Evolutionary conservation across 2,113 vertebrate genomes (phyloP).

Genomic region (Embiotoca jacksoni): DNA sequence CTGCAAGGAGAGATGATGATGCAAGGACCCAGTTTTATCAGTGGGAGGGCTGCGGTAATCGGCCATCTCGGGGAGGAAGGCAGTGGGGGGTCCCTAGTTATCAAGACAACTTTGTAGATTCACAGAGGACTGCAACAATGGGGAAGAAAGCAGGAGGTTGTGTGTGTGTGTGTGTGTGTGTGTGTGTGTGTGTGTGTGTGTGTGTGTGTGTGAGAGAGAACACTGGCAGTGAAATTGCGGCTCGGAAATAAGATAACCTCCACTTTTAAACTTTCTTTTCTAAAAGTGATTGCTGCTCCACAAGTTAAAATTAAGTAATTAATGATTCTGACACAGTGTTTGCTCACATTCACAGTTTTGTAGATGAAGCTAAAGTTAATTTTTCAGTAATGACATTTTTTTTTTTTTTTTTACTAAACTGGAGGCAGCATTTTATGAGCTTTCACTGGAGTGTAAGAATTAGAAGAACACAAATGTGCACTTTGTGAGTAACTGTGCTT

Average conservation of each 20-base stretch:
- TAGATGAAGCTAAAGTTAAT: slow-evolving; percentile 11
- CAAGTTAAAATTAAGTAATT: slow-evolving; percentile 17
- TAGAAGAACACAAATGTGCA: no score
- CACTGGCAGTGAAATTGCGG: not conserved
- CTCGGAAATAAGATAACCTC: slow-evolving; percentile 25
- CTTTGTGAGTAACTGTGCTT: no score
- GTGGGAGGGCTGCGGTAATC: slow-evolving; percentile 58
- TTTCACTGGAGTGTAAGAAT: no score
- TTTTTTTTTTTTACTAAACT: not conserved
- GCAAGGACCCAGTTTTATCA: slow-evolving; percentile 46
- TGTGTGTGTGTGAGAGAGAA: no score
- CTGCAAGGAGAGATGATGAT: slow-evolving; percentile 28
- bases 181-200: slow-evolving; percentile 13
- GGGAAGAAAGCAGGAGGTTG: slow-evolving; percentile 5
- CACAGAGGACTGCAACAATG: slow-evolving; percentile 43
- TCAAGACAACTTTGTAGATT: slow-evolving; percentile 57
- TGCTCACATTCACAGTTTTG: not conserved
- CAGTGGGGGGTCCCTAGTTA: slow-evolving; percentile 57
- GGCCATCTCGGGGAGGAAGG: slow-evolving; percentile 33
- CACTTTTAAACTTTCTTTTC: slow-evolving; percentile 19
- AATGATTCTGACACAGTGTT: slow-evolving; percentile 44
- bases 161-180: not conserved
- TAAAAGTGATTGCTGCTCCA: slow-evolving; percentile 15
- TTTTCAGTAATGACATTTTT: not conserved
- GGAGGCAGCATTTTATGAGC: not conserved